Conservation (phyloP, 2,797 vertebrate genomes). For the Falco biarmicus region DNA sequence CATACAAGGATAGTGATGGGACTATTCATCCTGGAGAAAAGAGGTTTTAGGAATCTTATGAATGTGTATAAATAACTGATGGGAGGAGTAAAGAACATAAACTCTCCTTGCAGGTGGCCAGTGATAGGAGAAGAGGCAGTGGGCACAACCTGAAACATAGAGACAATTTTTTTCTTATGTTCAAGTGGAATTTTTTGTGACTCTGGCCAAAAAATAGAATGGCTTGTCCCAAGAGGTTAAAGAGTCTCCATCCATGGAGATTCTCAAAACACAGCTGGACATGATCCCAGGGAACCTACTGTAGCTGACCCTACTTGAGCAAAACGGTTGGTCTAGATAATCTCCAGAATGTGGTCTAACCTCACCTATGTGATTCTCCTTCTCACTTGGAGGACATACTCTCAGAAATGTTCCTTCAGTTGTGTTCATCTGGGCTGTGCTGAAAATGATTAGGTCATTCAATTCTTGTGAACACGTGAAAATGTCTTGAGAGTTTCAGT, state of each 20-base stretch:
- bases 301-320: neutral
- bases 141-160: neutral
- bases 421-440: neutral
- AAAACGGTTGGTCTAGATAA: neutral
- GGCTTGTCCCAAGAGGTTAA: rapidly evolving
- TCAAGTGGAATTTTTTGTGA: too few relatives aligned
- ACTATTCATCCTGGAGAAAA: neutral
- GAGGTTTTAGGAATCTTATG: neutral
- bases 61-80: neutral
- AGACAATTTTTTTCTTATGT: neutral
- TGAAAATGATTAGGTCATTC: neutral
- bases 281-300: neutral
- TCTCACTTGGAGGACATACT: neutral
- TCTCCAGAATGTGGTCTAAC: neutral
- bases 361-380: neutral
- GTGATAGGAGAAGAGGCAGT: neutral
- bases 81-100: neutral
- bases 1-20: neutral
- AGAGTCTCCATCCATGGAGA: neutral
- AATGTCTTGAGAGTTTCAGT: neutral
- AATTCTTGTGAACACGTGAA: neutral
- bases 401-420: neutral
- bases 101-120: neutral
- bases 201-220: neutral
- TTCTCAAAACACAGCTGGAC: neutral